phyloP scores from a whole-genome alignment of 2,888 invertebrate species.

The Altica lythri region DNA sequence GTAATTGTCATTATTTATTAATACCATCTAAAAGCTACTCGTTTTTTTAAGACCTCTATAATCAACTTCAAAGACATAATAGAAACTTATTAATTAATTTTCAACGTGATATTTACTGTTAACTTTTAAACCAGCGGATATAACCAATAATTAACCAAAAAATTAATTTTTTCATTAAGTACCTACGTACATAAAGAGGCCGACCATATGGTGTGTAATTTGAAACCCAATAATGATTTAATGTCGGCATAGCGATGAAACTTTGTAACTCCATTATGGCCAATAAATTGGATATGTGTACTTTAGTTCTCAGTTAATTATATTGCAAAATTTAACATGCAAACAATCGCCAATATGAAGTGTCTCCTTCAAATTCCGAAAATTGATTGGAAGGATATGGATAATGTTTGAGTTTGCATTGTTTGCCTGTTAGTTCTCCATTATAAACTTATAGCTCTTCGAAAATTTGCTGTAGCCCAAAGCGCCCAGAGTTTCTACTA shows the following conservation, averaged over 20 bases:
- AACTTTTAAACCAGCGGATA: too few relatives aligned
- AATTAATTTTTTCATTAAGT: too few relatives aligned
- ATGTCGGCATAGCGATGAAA: constrained; percentile 23
- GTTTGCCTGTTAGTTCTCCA: not conserved
- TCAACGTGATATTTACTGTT: too few relatives aligned
- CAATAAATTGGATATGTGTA: constrained; percentile 31
- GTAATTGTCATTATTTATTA: too few relatives aligned
- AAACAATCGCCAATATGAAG: constrained; percentile 7
- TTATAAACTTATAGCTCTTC: not conserved
- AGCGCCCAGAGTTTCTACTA: too few relatives aligned
- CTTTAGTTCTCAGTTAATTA: constrained; percentile 24
- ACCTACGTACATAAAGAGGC: too few relatives aligned
- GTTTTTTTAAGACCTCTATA: too few relatives aligned
- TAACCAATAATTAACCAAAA: too few relatives aligned
- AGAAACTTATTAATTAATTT: too few relatives aligned
- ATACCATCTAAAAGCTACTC: too few relatives aligned
- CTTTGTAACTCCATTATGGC: constrained; percentile 29
- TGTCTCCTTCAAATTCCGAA: constrained; percentile 6
- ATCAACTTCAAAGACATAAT: too few relatives aligned
- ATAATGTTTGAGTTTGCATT: constrained; percentile 8
- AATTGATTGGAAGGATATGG: not conserved
- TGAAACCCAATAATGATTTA: constrained; percentile 27
- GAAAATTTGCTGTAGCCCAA: too few relatives aligned
- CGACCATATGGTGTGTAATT: constrained; percentile 10
- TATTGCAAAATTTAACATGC: constrained; percentile 23